A percentile compares a stretch with the other conserved stretches of the same genome.
Conservation (phyloP, 2,888 invertebrate species). For the Tubiluchus corallicola region DNA sequence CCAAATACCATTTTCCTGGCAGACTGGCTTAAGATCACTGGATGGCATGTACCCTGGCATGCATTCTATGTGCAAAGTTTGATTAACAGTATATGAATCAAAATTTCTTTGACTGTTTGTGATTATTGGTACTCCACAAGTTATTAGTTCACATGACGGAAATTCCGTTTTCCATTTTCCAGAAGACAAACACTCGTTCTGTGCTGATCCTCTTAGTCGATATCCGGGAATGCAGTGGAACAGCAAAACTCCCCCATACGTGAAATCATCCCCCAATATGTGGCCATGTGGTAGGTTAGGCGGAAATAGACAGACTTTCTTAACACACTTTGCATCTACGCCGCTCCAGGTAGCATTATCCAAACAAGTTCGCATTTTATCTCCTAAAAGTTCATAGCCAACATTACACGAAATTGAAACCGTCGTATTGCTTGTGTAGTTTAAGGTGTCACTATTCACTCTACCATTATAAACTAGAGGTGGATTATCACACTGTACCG, state of each 20-base stretch:
- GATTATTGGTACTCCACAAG: constrained; percentile 15
- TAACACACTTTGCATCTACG: constrained; percentile 20
- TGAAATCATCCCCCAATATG: too few relatives aligned
- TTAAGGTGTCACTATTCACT: too few relatives aligned
- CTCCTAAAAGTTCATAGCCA: constrained; percentile 17
- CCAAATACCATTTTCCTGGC: constrained; percentile 17
- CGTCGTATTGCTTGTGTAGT: constrained; percentile 5
- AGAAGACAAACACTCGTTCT: neutral
- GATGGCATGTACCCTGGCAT: neutral
- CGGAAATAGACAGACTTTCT: too few relatives aligned
- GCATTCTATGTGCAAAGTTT: neutral
- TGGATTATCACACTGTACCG: neutral
- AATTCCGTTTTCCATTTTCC: neutral
- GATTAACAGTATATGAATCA: neutral
- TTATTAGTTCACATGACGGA: constrained; percentile 14
- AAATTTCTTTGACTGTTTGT: too few relatives aligned
- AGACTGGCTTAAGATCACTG: constrained; percentile 15
- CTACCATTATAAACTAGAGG: neutral
- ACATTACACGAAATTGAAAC: constrained; percentile 17
- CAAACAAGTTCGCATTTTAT: constrained; percentile 18
- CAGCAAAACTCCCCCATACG: too few relatives aligned
- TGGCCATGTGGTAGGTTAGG: too few relatives aligned
- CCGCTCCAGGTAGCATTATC: constrained; percentile 22
- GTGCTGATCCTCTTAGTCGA: neutral
- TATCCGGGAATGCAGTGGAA: too few relatives aligned